Base-by-base conservation (phyloP, 2,888 invertebrate genomes). In the Cryptocheilus praepositus region DNA sequence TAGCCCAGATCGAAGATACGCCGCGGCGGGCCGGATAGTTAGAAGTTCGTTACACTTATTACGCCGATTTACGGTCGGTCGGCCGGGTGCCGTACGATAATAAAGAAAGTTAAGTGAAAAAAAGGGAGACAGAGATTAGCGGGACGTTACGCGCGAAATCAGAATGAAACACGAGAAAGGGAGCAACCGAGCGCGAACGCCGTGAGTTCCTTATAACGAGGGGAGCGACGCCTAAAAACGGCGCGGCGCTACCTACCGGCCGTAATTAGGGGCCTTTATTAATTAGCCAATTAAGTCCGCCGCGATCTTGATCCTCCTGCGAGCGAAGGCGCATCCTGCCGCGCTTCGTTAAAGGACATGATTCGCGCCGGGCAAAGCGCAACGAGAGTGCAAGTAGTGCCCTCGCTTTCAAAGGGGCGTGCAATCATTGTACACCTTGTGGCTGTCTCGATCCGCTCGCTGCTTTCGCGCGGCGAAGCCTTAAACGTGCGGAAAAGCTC, bases 221-320 rank as follows among this genome's bases (percentile, higher is more conserved):
- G 62, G 61, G 66, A 36, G 36, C 36, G 11, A 65, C 67, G 71
- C 78, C 79, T 77, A 79, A 82, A 82, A 81, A 81, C 70, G 74
- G 71, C 67, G 71, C 69, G 71, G 71, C 70, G 65, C 76, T 68
- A 75, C 71, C 74, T 71, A 73, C 67, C 49, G 76, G 72, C 68
- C 64, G 77, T 85, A 86, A 86, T 86, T 85, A 84, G 81, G 79
- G 74, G 68, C 75, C 80, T 80, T 84, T 86, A 85, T 86, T 86
- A 87, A 87, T 86, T 86, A 86, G 84, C 83, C 81, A 85, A 85
- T 86, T 86, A 85, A 82, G 74, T 74, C 76, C 70, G 74, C 61
- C 75, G 74, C 77, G 77, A 86, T 86, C 85, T 84, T 82, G 82
- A 85, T 86, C 71, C 77, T 69, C 70, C 49, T 18, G 49, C 49